A percentile compares a stretch with the other conserved stretches of the same genome.
These are phyloP conservation scores for Montipora capitata DNA, from an alignment of 92 coral and sea anemone genomes.

Conservation along the genomic window DNA sequence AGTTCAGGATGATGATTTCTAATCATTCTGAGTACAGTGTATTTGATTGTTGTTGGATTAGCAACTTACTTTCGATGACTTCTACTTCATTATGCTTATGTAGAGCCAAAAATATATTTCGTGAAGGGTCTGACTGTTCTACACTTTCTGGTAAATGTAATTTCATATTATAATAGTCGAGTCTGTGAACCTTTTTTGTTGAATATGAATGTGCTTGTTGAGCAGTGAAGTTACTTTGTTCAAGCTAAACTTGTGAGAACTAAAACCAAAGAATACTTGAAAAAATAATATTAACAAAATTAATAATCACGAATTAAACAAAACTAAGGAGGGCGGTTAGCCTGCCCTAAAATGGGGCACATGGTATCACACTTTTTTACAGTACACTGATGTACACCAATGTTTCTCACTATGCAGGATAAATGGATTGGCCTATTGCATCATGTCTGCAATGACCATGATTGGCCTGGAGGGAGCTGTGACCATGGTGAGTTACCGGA, in stretches of 20 bases:
- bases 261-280: not conserved
- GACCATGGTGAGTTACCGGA: conserved; percentile 38
- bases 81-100: no score
- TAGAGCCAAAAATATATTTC: not conserved
- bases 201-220: not conserved
- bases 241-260: not conserved
- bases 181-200: not conserved
- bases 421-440: conserved; percentile 60
- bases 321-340: not conserved
- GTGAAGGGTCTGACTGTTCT: not conserved
- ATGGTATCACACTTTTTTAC: not conserved
- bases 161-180: not conserved
- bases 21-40: no score
- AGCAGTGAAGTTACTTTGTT: not conserved
- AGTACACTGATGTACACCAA: no score
- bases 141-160: not conserved
- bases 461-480: conserved; percentile 67
- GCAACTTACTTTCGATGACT: no score
- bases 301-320: not conserved
- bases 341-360: not conserved
- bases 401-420: conserved; percentile 26
- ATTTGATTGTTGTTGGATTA: not conserved
- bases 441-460: conserved; percentile 63
- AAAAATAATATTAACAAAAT: not conserved
- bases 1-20: not conserved